Evolutionary conservation across 1,140 invertebrate species (phyloP), one percentile per base, ranked within the genome.

Genomic region (Octopus sinensis): DNA sequence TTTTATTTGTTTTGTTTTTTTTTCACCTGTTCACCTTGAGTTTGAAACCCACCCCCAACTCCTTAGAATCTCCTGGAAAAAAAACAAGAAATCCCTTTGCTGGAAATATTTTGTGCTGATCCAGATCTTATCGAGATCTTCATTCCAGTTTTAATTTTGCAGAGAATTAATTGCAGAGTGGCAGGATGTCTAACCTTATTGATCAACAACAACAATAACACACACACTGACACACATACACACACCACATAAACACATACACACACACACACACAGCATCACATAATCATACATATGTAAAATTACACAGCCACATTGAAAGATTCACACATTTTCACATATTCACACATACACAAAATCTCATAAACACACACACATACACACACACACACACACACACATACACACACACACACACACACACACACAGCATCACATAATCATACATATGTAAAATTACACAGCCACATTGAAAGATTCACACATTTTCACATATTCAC

Each of bases 301-400:
- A 23, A 13, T 10, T 4, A 76, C 23, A 23, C 23, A 30, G 10
- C 9, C 10, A 23, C 75, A 30, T 76, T 75, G n/a, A 79, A 53
- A 82, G 30, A 82, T 54, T 79, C 51, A 82, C 56, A 79, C 68
- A 82, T 68, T 79, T 53, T 79, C 78, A 79, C 71, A 82, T 77
- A 75, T 13, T 53, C 68, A 75, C 62, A 79, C 78, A 53, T 73
- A 73, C 56, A 79, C 81, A 62, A 9, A 62, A 9, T 9, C 17
- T 9, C 17, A 62, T 62, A 62, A 9, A 62, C 56, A 56, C 81
- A 78, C 76, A 3, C 12, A 73, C 43, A 43, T 1, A 51, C 10
- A 30, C 23, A 79, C 13, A 53, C 17, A 79, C 17, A 23, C n/a
- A 76, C 10, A 76, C 10, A 23, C 75, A 13, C 13, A 78, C n/a